Conservation (phyloP, 2,888 invertebrate species). For the Ectobius pallidus region DNA sequence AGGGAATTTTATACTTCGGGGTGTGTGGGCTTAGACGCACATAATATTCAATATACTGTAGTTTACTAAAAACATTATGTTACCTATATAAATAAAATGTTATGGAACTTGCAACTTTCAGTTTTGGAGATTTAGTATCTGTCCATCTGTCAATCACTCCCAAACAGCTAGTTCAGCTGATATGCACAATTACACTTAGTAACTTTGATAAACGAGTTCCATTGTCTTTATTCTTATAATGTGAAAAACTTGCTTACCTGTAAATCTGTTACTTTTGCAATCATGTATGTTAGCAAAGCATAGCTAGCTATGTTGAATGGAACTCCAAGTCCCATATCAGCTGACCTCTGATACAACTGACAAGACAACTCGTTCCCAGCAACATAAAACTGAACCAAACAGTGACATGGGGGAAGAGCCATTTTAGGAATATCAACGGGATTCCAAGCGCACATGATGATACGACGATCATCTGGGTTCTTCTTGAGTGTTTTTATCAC, state of each 20-base stretch:
- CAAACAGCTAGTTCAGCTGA: too few relatives aligned
- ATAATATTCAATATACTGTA: too few relatives aligned
- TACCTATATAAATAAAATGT: too few relatives aligned
- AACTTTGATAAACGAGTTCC: too few relatives aligned
- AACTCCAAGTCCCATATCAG: constrained; percentile 97
- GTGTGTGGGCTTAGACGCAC: too few relatives aligned
- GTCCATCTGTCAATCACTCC: too few relatives aligned
- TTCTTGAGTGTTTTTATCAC: constrained; percentile 80
- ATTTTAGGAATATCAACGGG: constrained; percentile 84
- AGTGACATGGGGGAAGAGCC: constrained; percentile 98
- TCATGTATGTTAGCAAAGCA: constrained; percentile 91
- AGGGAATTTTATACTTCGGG: too few relatives aligned
- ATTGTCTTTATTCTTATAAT: too few relatives aligned
- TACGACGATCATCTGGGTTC: constrained; percentile 85
- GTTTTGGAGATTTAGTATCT: too few relatives aligned
- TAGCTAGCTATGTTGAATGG: constrained; percentile 99
- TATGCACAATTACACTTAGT: too few relatives aligned
- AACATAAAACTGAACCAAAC: constrained; percentile 94
- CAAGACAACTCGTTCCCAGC: constrained; percentile 83
- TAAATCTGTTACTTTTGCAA: constrained; percentile 91
- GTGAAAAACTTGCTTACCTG: constrained; percentile 67
- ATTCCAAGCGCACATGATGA: constrained; percentile 96
- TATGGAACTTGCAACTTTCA: too few relatives aligned
- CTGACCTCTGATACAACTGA: constrained; percentile 93
- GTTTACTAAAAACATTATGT: too few relatives aligned